phyloP scores from a whole-genome alignment of 2,113 vertebrate species.

The Damaliscus lunatus region DNA sequence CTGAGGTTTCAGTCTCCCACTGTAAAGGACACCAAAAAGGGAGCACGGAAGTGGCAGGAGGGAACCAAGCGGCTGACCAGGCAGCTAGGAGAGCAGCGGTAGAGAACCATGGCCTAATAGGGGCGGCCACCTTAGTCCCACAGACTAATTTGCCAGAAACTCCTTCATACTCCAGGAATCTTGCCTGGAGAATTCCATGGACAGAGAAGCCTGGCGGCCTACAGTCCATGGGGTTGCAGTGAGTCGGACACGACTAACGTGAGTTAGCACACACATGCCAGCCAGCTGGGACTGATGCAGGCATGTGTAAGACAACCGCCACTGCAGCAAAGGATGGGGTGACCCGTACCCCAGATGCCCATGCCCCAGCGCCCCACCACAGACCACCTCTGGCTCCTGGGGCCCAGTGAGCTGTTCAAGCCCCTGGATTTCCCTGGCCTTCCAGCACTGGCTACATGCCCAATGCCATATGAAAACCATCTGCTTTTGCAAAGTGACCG shows the following conservation, averaged over 20 bases:
- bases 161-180: background rate
- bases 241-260: background rate
- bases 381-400: background rate
- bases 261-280: background rate
- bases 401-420: background rate
- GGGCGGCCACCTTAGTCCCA: background rate
- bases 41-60: background rate
- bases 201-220: background rate
- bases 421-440: background rate
- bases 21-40: background rate
- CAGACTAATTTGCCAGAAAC: background rate
- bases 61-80: background rate
- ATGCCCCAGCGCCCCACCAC: fast-evolving
- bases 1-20: background rate
- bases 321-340: background rate
- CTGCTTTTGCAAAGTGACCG: background rate
- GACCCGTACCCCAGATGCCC: background rate
- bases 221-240: background rate
- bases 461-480: background rate
- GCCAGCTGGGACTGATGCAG: background rate
- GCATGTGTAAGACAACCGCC: no score
- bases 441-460: background rate
- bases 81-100: background rate
- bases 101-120: fast-evolving
- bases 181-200: background rate